phyloP scores from a whole-genome alignment of 2,113 vertebrate species.

The Cyprinodon variegatus region DNA sequence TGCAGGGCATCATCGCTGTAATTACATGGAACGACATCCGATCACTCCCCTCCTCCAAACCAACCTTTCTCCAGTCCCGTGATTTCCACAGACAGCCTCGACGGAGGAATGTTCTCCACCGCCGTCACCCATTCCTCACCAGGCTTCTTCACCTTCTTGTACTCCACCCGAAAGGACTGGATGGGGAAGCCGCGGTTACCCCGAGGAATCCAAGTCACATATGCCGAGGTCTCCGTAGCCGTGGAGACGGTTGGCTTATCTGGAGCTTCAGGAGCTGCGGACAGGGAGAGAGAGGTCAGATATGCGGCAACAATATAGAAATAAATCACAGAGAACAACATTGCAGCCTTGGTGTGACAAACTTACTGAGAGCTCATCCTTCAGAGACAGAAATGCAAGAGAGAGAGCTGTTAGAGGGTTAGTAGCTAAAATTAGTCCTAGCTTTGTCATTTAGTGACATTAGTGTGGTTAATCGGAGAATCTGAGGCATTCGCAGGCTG shows the following conservation, averaged over 20 bases:
- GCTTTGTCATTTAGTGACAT: slow-evolving; percentile 7
- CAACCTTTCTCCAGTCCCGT: slow-evolving; percentile 92
- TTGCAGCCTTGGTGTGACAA: slow-evolving; percentile 9
- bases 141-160: slow-evolving; percentile 90
- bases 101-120: slow-evolving; percentile 93
- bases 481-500: background rate
- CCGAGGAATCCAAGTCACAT: slow-evolving; percentile 97
- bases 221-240: slow-evolving; percentile 93
- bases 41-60: slow-evolving; percentile 28
- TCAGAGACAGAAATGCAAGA: slow-evolving; percentile 64
- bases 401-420: slow-evolving; percentile 30
- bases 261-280: slow-evolving; percentile 93
- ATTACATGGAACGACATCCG: slow-evolving; percentile 44
- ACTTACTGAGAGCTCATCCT: slow-evolving; percentile 80
- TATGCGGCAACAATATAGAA: slow-evolving; percentile 9
- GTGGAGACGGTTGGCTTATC: slow-evolving; percentile 97
- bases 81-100: slow-evolving; percentile 96
- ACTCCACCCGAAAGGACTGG: slow-evolving; percentile 94
- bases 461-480: slow-evolving; percentile 48
- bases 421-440: background rate
- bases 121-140: slow-evolving; percentile 92
- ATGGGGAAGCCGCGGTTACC: slow-evolving; percentile 96
- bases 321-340: background rate
- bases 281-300: slow-evolving; percentile 57
- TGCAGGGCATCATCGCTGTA: slow-evolving; percentile 46